Base-by-base conservation (phyloP, 2,113 vertebrate genomes). In the Pycnonotus jocosus region DNA sequence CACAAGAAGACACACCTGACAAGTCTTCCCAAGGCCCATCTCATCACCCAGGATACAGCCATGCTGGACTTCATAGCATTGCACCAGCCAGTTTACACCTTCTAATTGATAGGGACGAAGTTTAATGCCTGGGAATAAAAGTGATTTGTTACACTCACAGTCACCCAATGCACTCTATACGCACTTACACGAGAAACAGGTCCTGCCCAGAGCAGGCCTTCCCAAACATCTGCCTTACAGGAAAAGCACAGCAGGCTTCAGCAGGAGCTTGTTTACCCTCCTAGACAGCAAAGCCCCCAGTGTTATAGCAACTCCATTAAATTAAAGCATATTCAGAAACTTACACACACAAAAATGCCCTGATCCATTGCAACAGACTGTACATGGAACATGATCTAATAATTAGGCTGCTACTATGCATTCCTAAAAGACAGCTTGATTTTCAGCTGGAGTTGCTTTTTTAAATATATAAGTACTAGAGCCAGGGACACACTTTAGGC, bases 1-100 rank as follows among this genome's bases (percentile, higher is more conserved):
- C 48, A 80, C n/a, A 58, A 69, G 61, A 81, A 8, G 24, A 70
- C 93, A 31, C 42, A 99, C 99, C 98, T 99, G 99, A 72, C 99
- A 99, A 79, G 99, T 99, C 97, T 99, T 99, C 3, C 99, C 99
- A 83, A 99, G 97, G 70, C 99, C 99, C 99, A 99, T 99, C 96
- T 99, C 99, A 65, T 99, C 99, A 10, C 98, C 99, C 51, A 99
- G 96, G 77, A 99, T 99, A 88, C 99, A 99, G 85, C 99, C 99
- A 65, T 97, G 97, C 84, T 98, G 98, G 86, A 93, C 81, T 20
- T 97, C 74, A 53, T 98, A 98, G 86, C 98, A 96, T 48, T 98
- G 96, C 9, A 96, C 95, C 5, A 99, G 95, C 99, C 99, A 99
- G 47, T 97, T 98, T 23, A 99, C 98, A 12, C 99, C 99, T 31